These are phyloP conservation scores for Eupithecia inturbata DNA, from an alignment of 2,888 invertebrate species.

Conservation along the genomic window DNA sequence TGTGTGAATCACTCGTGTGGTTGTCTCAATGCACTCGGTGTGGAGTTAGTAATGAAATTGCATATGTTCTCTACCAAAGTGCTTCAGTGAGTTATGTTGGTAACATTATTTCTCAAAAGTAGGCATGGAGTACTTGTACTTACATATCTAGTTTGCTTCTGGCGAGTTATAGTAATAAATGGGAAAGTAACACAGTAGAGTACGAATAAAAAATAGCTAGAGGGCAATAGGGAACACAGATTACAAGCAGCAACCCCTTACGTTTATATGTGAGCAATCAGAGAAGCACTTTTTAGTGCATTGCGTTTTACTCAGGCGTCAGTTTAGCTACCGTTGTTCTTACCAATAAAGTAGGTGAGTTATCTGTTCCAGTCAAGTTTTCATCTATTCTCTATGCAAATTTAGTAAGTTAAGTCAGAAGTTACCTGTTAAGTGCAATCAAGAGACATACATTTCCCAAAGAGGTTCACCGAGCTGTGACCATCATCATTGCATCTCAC, in stretches of 20 bases:
- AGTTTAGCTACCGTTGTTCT: conserved; percentile 17
- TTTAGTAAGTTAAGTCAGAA: background rate
- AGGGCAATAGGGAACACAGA: background rate
- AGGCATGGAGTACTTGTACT: background rate
- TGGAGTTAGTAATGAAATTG: background rate
- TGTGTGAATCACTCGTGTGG: background rate
- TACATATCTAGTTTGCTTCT: background rate
- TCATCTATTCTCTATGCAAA: background rate
- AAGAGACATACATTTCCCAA: too few species aligned
- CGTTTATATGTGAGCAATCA: conserved; percentile 4
- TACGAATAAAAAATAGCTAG: background rate
- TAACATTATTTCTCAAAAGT: background rate
- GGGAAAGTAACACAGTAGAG: background rate
- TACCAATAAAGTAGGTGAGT: background rate
- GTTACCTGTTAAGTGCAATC: background rate
- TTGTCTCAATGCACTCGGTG: background rate
- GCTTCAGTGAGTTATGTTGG: background rate
- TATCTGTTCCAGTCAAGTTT: background rate
- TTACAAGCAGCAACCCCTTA: conserved; percentile 13
- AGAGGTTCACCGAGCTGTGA: too few species aligned
- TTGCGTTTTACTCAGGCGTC: conserved; percentile 6
- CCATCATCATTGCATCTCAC: too few species aligned
- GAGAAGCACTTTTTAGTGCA: conserved; percentile 19
- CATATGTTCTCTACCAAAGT: background rate
- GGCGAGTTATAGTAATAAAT: background rate